These are phyloP conservation scores for Mormyrops boulengeri DNA, from an alignment of 2,797 vertebrate species.

Conservation along the genomic window DNA sequence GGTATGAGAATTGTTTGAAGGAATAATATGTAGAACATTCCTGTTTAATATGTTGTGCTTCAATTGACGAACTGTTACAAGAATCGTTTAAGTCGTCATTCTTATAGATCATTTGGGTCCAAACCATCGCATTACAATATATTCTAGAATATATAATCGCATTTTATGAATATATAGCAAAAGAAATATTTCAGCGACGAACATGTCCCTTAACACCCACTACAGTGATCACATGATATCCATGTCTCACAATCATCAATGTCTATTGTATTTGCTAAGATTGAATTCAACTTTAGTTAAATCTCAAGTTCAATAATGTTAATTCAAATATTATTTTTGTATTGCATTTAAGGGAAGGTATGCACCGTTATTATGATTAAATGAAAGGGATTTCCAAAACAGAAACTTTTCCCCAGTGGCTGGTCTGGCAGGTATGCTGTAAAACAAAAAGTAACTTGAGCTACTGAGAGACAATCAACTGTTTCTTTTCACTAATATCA, in stretches of 20 bases:
- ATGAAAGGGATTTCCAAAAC: not conserved
- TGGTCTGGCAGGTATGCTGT: not conserved
- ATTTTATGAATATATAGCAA: not conserved
- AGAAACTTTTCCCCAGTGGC: not conserved
- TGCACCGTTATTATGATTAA: not conserved
- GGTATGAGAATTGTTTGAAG: slow-evolving; percentile 34
- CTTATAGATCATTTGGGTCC: not conserved
- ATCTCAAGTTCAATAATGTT: not conserved
- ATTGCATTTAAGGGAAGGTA: not conserved
- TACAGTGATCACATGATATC: not conserved
- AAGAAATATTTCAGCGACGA: not conserved
- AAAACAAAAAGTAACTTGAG: not conserved
- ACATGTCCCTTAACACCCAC: not conserved
- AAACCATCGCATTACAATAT: not conserved
- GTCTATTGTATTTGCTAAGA: not conserved
- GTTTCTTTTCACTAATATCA: not conserved
- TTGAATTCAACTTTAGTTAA: not conserved
- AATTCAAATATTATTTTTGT: not conserved
- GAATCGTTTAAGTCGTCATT: not conserved
- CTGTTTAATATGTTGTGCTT: slow-evolving; percentile 9
- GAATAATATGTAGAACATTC: slow-evolving; percentile 45
- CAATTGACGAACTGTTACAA: not conserved
- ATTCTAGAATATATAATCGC: no score
- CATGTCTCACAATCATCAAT: not conserved
- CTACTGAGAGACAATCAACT: not conserved